Evolutionary conservation across 2,113 vertebrate species (phyloP).

Genomic region (Macquaria ambigua): DNA sequence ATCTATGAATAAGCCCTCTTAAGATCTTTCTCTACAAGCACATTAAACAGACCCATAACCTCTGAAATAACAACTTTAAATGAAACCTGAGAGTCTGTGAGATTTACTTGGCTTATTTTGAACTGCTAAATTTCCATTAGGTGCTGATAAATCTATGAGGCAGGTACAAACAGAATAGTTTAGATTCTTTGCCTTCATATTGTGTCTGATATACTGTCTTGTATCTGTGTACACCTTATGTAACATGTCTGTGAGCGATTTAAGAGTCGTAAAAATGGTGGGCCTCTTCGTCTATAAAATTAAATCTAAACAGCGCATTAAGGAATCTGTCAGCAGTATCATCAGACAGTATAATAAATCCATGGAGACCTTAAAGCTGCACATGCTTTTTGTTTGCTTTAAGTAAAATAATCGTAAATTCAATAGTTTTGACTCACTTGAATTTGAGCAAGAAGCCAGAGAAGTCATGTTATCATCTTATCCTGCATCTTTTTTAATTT

Average conservation of each 20-base stretch:
- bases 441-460: not conserved
- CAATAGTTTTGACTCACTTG: not conserved
- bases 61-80: slow-evolving; percentile 17
- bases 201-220: slow-evolving; percentile 1
- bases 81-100: slow-evolving; percentile 24
- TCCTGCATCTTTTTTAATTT: not conserved
- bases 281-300: slow-evolving; percentile 6
- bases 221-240: slow-evolving; percentile 6
- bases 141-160: not conserved
- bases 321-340: not conserved
- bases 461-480: not conserved
- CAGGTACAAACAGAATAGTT: not conserved
- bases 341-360: slow-evolving; percentile 5
- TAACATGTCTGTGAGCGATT: not conserved
- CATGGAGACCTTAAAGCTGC: not conserved
- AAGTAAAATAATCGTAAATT: not conserved
- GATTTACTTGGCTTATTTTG: slow-evolving; percentile 5
- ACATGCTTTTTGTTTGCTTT: not conserved
- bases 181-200: not conserved
- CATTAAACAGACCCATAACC: slow-evolving; percentile 15
- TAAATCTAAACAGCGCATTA: slow-evolving; percentile 14
- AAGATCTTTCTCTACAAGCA: not conserved
- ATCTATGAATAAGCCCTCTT: not conserved
- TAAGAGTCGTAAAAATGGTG: not conserved
- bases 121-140: not conserved